Evolutionary conservation across 2,888 invertebrate genomes (phyloP).

Genomic region (Drosophila silvestris): DNA sequence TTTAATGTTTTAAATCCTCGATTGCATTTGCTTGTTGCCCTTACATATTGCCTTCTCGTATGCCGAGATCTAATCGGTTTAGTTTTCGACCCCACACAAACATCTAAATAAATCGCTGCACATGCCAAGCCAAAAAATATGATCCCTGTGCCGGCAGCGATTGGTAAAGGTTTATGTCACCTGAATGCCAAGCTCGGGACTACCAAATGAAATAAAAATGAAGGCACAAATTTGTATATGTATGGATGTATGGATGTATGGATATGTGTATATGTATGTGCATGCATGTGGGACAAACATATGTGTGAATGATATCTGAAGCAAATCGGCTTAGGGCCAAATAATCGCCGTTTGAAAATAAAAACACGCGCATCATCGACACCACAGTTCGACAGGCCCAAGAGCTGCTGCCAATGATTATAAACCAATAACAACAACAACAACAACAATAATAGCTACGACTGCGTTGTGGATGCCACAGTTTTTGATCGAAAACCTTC

Average conservation of each 20-base stretch:
- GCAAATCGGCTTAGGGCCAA: constrained; percentile 75
- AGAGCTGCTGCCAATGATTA: constrained; percentile 34
- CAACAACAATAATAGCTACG: constrained; percentile 4
- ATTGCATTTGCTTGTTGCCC: constrained; percentile 24
- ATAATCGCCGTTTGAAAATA: constrained; percentile 74
- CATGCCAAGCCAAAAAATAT: constrained; percentile 55
- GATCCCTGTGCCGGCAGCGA: constrained; percentile 25
- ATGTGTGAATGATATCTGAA: constrained; percentile 43
- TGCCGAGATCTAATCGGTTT: constrained; percentile 60
- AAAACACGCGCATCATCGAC: constrained; percentile 77
- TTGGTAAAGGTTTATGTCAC: constrained; percentile 49
- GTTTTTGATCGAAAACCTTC: constrained; percentile 47
- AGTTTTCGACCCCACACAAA: constrained; percentile 47
- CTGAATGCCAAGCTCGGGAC: not conserved
- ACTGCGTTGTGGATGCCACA: constrained; percentile 15
- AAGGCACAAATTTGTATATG: constrained; percentile 13
- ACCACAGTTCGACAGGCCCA: constrained; percentile 42
- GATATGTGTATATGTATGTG: constrained; percentile 16
- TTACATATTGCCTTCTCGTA: constrained; percentile 15
- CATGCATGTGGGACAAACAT: constrained; percentile 4
- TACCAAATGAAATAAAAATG: constrained; percentile 12
- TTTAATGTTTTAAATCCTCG: not conserved
- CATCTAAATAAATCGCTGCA: constrained; percentile 33
- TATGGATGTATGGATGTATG: constrained; percentile 8
- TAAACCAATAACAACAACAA: constrained; percentile 42